phyloP scores from a whole-genome alignment of 1,140 invertebrate genomes.

The Centruroides vittatus region DNA sequence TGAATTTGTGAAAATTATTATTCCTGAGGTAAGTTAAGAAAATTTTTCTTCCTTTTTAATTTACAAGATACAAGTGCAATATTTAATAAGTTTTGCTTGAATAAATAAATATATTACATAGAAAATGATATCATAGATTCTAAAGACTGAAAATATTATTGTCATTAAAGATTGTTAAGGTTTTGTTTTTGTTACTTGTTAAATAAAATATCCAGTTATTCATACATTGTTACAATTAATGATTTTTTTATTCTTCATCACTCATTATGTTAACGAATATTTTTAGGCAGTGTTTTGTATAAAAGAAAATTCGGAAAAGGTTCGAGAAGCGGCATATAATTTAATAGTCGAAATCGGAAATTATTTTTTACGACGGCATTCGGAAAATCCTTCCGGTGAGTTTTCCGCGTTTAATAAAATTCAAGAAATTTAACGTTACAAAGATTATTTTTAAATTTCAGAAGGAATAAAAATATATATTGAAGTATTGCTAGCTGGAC shows the following conservation, averaged over 20 bases:
- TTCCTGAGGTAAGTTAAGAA: constrained; percentile 46
- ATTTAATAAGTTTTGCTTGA: too few relatives aligned
- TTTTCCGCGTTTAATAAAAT: neutral
- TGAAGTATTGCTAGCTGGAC: constrained; percentile 47
- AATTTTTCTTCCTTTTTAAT: too few relatives aligned
- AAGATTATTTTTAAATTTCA: constrained; percentile 10
- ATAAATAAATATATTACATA: too few relatives aligned
- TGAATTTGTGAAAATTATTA: constrained; percentile 48
- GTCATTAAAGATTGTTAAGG: too few relatives aligned
- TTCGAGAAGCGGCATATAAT: constrained; percentile 57
- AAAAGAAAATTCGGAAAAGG: constrained; percentile 65
- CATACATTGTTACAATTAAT: too few relatives aligned
- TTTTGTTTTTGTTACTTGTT: too few relatives aligned
- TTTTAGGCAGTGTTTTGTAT: constrained; percentile 51
- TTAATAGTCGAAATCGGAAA: constrained; percentile 42
- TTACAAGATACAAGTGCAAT: too few relatives aligned
- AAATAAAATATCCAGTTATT: too few relatives aligned
- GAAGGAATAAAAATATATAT: constrained; percentile 45
- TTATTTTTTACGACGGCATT: constrained; percentile 22
- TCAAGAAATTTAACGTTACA: neutral
- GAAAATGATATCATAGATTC: too few relatives aligned
- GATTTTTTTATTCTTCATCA: too few relatives aligned
- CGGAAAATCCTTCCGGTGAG: constrained; percentile 20
- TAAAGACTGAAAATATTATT: too few relatives aligned
- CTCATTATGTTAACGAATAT: neutral